Percentiles rank a stretch among this genome's conserved stretches.
phyloP scores from a whole-genome alignment of 2,888 invertebrate genomes.

The Sphaerophoria taeniata region DNA sequence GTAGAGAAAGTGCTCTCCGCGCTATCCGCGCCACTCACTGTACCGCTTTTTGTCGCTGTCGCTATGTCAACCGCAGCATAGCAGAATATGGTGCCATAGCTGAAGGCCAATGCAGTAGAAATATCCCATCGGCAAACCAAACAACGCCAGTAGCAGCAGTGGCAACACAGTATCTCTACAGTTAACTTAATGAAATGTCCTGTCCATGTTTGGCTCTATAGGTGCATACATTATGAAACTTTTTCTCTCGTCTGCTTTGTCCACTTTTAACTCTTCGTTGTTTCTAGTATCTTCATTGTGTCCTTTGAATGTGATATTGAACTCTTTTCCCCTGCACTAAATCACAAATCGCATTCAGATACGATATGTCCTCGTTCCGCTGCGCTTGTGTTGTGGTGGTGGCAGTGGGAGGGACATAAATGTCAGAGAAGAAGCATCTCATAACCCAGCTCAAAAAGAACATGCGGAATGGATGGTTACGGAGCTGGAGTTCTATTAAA shows the following conservation, averaged over 20 bases:
- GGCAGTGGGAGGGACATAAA: slow-evolving; percentile 33
- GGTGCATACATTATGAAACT: not conserved
- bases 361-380: slow-evolving; percentile 21
- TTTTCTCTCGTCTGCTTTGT: not conserved
- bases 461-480: slow-evolving; percentile 25
- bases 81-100: not conserved
- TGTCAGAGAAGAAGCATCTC: slow-evolving; percentile 66
- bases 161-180: not conserved
- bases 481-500: slow-evolving; percentile 59
- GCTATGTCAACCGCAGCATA: not conserved
- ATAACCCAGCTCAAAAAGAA: slow-evolving; percentile 49
- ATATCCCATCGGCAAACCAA: not conserved
- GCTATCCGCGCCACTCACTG: too few species aligned
- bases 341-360: slow-evolving; percentile 71
- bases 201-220: slow-evolving; percentile 49
- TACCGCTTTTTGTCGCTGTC: slow-evolving; percentile 30
- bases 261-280: slow-evolving; percentile 34
- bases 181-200: slow-evolving; percentile 71
- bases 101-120: slow-evolving; percentile 70
- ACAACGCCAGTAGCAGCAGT: not conserved
- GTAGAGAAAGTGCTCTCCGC: slow-evolving; percentile 30
- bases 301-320: slow-evolving; percentile 64
- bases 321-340: slow-evolving; percentile 69
- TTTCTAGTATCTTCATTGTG: not conserved
- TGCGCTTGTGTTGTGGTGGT: not conserved